Evolutionary conservation across 2,888 invertebrate species (phyloP), one percentile per base, ranked within the genome.

Genomic region (Eucera pruinosa): DNA sequence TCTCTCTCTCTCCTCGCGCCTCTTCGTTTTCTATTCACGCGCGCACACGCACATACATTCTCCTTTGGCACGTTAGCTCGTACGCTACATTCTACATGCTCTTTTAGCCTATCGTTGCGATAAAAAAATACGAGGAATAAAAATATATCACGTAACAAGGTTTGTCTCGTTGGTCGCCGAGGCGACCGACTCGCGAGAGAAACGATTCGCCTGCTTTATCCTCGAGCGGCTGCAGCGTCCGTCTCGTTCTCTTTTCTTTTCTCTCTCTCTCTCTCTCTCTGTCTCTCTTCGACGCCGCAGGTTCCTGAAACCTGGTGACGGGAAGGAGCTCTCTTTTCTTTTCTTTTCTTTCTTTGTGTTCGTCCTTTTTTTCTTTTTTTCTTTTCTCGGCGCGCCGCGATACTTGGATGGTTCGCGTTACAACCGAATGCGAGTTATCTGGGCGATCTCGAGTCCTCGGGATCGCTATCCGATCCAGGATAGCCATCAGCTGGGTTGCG

Each of bases 401-500:
- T n/a, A n/a, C n/a, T n/a, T n/a, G n/a, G 5, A 9, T 6, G n/a
- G 33, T n/a, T 62, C 27, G 62, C 33, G 43, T 50, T 45, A 6
- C 1, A 13, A 27, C 39, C 30, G 54, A 47, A 41, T 18, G 6
- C 30, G 54, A 48, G 23, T n/a, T 2, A 25, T 13, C 45, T 48
- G 58, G 47, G 36, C 54, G 61, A 62, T 43, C 11, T 43, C 43
- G 58, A 58, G 20, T 30, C 66, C 50, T 39, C 18, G 13, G 54
- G 65, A 52, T 52, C 78, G 69, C 89, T 87, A 91, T 78, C 91
- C 90, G 88, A 92, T 89, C 92, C 92, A 92, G 18, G 90, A 89
- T 68, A 91, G 89, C 95, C 95, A 95, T 95, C 95, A 96, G 95
- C 95, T 96, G 81, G 90, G 90, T 75, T 94, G 94, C 0, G 94